phyloP scores from a whole-genome alignment of 2,797 vertebrate species.

The Echeneis naucrates region DNA sequence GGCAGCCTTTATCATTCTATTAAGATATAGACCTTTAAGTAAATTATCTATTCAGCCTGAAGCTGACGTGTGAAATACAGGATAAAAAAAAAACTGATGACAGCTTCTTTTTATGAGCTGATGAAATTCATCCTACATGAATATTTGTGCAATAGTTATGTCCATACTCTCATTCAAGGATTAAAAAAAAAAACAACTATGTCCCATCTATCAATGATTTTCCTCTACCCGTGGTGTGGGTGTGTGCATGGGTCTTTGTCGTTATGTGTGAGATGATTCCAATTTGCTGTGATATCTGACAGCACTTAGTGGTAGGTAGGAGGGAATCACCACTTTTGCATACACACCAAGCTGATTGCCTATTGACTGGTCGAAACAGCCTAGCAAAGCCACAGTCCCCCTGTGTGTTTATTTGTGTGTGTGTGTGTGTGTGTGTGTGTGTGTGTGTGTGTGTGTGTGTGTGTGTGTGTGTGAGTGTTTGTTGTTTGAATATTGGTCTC shows the following conservation, averaged over 20 bases:
- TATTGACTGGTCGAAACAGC: constrained; percentile 73
- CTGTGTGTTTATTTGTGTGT: constrained; percentile 3
- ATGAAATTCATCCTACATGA: constrained; percentile 30
- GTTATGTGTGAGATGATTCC: constrained; percentile 47
- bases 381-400: constrained; percentile 36
- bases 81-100: constrained; percentile 10
- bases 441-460: too few relatives aligned
- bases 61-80: constrained; percentile 21
- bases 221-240: constrained; percentile 16
- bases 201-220: constrained; percentile 26
- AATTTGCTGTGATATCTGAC: constrained; percentile 75
- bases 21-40: constrained; percentile 17
- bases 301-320: constrained; percentile 58
- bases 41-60: constrained; percentile 26
- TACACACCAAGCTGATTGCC: constrained; percentile 70
- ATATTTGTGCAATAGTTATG: constrained; percentile 4
- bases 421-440: too few relatives aligned
- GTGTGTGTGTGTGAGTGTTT: too few relatives aligned
- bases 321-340: constrained; percentile 75
- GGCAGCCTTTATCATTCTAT: constrained; percentile 30
- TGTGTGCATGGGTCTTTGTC: constrained; percentile 9
- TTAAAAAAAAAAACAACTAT: too few relatives aligned
- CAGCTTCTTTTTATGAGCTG: constrained; percentile 15
- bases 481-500: not conserved
- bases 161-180: constrained; percentile 25